phyloP scores from a whole-genome alignment of 2,888 invertebrate genomes.

The Drosophila heteroneura region DNA sequence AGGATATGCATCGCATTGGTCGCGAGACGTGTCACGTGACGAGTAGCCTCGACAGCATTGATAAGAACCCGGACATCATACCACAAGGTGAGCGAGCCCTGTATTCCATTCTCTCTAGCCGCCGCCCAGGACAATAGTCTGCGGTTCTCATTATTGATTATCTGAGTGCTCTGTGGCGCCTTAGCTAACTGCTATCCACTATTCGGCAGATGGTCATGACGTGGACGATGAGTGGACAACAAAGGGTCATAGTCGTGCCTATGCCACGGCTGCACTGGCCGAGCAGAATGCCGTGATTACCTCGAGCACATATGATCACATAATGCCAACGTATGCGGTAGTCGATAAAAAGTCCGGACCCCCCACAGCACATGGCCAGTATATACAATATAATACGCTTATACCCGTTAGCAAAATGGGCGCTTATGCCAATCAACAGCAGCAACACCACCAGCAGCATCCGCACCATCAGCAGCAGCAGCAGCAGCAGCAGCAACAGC shows the following conservation, averaged over 20 bases:
- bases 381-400: slow-evolving; percentile 85
- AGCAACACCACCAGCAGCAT: slow-evolving; percentile 73
- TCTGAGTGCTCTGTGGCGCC: not conserved
- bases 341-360: slow-evolving; percentile 83
- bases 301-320: slow-evolving; percentile 83
- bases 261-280: slow-evolving; percentile 85
- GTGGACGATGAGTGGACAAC: slow-evolving; percentile 86
- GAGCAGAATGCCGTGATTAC: slow-evolving; percentile 85
- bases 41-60: slow-evolving; percentile 85
- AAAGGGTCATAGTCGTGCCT: slow-evolving; percentile 83
- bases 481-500: slow-evolving; percentile 50
- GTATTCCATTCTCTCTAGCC: not conserved
- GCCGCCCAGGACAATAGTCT: slow-evolving; percentile 2
- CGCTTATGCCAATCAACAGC: slow-evolving; percentile 82
- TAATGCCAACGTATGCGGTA: slow-evolving; percentile 84
- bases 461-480: slow-evolving; percentile 72
- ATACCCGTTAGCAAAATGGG: slow-evolving; percentile 85
- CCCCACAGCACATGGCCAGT: slow-evolving; percentile 80
- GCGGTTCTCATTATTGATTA: slow-evolving; percentile 7
- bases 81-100: slow-evolving; percentile 83
- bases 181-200: slow-evolving; percentile 13
- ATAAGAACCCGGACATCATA: slow-evolving; percentile 86
- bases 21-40: slow-evolving; percentile 84
- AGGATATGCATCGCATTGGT: slow-evolving; percentile 83
- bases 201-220: slow-evolving; percentile 82